These are phyloP conservation scores for Popillia japonica DNA, from an alignment of 1,140 invertebrate species.

Conservation along the genomic window DNA sequence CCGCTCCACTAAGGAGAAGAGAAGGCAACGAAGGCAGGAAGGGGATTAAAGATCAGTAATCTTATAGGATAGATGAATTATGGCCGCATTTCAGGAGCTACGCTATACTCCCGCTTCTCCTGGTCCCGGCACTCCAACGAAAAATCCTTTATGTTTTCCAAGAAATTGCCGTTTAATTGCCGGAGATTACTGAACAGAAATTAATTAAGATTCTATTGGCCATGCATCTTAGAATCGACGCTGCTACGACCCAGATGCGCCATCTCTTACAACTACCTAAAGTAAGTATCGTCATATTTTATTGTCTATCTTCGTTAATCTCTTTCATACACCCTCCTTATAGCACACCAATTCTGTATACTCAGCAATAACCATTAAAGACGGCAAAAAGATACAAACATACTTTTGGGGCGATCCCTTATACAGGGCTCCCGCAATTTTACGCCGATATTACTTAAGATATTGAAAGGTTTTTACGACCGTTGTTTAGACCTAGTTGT, in stretches of 20 bases:
- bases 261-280: constrained; percentile 6
- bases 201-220: constrained; percentile 60
- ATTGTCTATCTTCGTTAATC: constrained; percentile 42
- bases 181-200: constrained; percentile 57
- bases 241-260: constrained; percentile 9
- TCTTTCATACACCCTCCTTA: constrained; percentile 39
- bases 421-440: no score
- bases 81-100: constrained; percentile 61
- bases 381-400: neutral
- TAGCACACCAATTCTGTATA: neutral
- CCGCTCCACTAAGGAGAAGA: constrained; percentile 59
- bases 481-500: no score
- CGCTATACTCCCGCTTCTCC: neutral
- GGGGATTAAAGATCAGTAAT: constrained; percentile 80
- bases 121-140: constrained; percentile 57
- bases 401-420: no score
- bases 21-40: constrained; percentile 52
- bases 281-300: constrained; percentile 43
- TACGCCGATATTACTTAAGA: no score
- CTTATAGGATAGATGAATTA: constrained; percentile 73
- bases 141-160: constrained; percentile 60
- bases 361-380: constrained; percentile 45
- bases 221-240: constrained; percentile 57
- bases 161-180: constrained; percentile 61
- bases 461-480: no score